Percentiles rank a stretch among this genome's conserved stretches.
Evolutionary conservation across 2,113 vertebrate species (phyloP).

Genomic region (Phocoena phocoena): DNA sequence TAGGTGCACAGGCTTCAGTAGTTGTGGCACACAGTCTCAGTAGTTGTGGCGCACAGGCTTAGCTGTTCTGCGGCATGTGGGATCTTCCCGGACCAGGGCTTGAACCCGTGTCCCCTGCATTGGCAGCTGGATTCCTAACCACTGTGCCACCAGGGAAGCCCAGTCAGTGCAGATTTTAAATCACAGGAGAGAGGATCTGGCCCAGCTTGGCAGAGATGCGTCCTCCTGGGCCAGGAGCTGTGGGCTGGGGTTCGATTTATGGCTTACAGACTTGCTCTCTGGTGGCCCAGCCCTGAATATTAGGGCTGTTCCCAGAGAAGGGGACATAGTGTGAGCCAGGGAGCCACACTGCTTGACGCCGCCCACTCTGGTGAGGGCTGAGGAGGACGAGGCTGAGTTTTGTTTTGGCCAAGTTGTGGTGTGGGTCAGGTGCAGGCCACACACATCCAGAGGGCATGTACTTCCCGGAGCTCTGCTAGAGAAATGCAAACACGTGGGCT

Average conservation of each 20-base stretch:
- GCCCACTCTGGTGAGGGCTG: not conserved
- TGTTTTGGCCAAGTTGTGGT: not conserved
- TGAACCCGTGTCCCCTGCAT: no score
- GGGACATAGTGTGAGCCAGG: not conserved
- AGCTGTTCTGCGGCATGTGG: no score
- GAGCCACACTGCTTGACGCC: not conserved
- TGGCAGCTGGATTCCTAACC: no score
- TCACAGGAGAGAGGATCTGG: not conserved
- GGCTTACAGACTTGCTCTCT: not conserved
- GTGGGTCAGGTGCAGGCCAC: not conserved
- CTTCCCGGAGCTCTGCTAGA: not conserved
- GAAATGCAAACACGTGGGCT: not conserved
- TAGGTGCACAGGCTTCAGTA: accelerated
- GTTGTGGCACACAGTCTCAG: no score
- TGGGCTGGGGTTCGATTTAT: not conserved
- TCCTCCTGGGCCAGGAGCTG: not conserved
- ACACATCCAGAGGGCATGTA: not conserved
- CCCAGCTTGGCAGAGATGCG: not conserved
- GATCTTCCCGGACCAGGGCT: no score
- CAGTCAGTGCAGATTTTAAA: not conserved
- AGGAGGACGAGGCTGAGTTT: not conserved
- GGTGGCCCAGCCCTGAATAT: no score
- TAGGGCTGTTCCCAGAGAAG: not conserved
- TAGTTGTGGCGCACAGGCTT: no score
- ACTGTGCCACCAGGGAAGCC: no score